phyloP scores from a whole-genome alignment of 2,888 invertebrate genomes.

The Germaria angustata region DNA sequence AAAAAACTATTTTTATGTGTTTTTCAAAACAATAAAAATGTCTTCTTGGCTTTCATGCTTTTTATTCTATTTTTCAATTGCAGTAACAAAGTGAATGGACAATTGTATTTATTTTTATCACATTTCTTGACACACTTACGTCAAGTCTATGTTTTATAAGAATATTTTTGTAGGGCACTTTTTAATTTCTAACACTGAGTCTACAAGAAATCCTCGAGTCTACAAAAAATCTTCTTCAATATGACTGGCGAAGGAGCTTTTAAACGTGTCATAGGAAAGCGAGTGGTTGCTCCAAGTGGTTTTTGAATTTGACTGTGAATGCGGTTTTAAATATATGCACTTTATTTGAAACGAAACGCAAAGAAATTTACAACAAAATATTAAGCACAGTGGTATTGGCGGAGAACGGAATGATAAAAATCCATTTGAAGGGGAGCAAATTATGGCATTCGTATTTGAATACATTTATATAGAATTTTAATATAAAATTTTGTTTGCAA shows the following conservation, averaged over 20 bases:
- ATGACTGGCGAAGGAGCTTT: not conserved
- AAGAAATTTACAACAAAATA: not conserved
- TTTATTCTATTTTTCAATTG: not conserved
- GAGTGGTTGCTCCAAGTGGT: not conserved
- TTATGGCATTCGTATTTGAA: too few relatives aligned
- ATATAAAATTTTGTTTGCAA: too few relatives aligned
- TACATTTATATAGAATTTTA: too few relatives aligned
- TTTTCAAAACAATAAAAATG: too few relatives aligned
- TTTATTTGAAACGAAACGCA: not conserved
- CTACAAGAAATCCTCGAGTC: slow-evolving; percentile 1
- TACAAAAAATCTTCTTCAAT: not conserved
- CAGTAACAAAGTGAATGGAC: not conserved
- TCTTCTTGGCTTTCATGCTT: not conserved
- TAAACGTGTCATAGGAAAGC: not conserved
- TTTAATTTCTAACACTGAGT: not conserved
- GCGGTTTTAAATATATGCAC: not conserved
- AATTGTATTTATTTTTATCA: not conserved
- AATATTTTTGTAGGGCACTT: not conserved
- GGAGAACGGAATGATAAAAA: too few relatives aligned
- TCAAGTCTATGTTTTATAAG: not conserved
- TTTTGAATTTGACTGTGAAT: not conserved
- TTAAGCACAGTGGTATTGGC: too few relatives aligned
- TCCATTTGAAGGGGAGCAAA: too few relatives aligned
- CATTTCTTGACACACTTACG: not conserved
- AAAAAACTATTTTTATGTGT: too few relatives aligned